Evolutionary conservation across 2,797 vertebrate genomes (phyloP).

Genomic region (Danio albolineatus): DNA sequence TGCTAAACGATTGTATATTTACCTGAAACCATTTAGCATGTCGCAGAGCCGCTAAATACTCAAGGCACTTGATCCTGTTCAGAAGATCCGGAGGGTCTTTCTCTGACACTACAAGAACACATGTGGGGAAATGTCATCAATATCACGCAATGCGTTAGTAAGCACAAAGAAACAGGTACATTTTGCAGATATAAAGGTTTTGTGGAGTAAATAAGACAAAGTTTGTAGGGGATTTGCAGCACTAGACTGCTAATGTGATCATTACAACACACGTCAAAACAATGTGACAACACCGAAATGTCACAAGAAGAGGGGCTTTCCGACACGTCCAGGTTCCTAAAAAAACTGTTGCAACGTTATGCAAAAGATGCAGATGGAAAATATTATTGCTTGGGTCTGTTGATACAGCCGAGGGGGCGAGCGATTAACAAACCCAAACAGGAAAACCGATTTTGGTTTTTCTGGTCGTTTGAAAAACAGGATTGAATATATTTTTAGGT

Average conservation of each 20-base stretch:
- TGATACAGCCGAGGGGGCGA: constrained; percentile 62
- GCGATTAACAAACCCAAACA: constrained; percentile 38
- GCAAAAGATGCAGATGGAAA: constrained; percentile 24
- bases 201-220: neutral
- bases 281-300: constrained; percentile 31
- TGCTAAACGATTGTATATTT: constrained; percentile 16
- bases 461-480: constrained; percentile 1
- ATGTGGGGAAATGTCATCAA: neutral
- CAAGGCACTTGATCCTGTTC: constrained; percentile 80
- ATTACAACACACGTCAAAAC: neutral
- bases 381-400: constrained; percentile 64
- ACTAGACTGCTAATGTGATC: neutral
- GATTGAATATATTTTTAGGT: neutral
- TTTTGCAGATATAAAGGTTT: neutral
- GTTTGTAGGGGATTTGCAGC: neutral
- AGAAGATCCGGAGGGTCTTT: constrained; percentile 78
- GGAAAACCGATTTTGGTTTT: neutral
- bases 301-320: constrained; percentile 63
- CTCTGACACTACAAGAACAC: constrained; percentile 58
- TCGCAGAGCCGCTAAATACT: constrained; percentile 83
- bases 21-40: constrained; percentile 93
- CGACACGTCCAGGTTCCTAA: constrained; percentile 64
- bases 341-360: constrained; percentile 53
- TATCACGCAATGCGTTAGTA: neutral
- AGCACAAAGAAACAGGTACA: neutral